Percentiles rank a stretch among this genome's conserved stretches.
Evolutionary conservation across 2,797 vertebrate species (phyloP).

Genomic region (Platyrinchus mystaceus): DNA sequence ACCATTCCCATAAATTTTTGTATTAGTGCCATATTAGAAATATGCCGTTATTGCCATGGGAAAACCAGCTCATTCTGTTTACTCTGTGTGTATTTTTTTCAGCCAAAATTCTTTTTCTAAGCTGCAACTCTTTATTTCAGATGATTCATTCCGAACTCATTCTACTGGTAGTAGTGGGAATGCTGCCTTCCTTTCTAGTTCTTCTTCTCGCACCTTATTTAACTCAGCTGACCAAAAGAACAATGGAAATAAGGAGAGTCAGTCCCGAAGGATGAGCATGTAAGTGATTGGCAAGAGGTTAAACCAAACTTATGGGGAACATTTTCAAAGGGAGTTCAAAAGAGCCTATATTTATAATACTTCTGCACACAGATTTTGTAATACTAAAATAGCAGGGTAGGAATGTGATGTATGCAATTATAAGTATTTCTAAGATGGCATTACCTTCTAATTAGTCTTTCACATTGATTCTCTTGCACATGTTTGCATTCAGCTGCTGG

Average conservation of each 20-base stretch:
- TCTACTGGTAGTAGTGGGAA: conserved; percentile 52
- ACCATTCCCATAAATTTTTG: background rate
- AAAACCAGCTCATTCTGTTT: background rate
- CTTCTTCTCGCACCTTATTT: conserved; percentile 63
- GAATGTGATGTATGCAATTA: background rate
- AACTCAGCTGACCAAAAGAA: conserved; percentile 77
- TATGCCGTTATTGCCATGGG: background rate
- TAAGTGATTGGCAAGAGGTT: conserved; percentile 67
- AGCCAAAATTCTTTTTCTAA: background rate
- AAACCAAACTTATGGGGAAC: background rate
- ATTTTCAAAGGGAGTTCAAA: background rate
- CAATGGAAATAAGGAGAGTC: conserved; percentile 82
- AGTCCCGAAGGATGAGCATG: conserved; percentile 87
- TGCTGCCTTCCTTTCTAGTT: conserved; percentile 53
- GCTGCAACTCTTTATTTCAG: conserved; percentile 71
- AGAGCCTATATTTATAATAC: background rate
- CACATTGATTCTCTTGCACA: background rate
- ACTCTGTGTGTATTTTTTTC: background rate
- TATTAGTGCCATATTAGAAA: background rate
- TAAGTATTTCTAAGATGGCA: background rate
- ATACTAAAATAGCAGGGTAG: background rate
- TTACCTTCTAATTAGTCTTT: conserved; percentile 18
- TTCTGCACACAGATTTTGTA: background rate
- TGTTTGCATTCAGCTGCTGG: background rate
- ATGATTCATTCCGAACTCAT: conserved; percentile 81